phyloP scores from a whole-genome alignment of 30 jellyfish, hydroid and myxozoan species.

The Catostylus mosaicus region DNA sequence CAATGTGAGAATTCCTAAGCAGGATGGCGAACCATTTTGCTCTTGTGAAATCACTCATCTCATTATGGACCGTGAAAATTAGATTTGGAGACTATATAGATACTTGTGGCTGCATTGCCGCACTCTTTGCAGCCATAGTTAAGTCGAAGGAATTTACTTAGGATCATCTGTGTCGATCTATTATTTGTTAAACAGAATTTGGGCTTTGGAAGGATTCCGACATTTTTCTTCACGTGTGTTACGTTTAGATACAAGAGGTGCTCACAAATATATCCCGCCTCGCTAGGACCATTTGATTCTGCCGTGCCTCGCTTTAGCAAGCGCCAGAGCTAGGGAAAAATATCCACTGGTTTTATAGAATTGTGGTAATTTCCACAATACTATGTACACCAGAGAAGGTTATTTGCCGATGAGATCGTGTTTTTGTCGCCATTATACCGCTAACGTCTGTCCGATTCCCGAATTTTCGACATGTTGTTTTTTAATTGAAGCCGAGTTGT shows the following conservation, averaged over 20 bases:
- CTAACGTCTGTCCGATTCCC: background rate
- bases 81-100: slow-evolving; percentile 35
- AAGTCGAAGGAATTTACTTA: slow-evolving; percentile 47
- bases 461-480: no score
- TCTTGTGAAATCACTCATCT: background rate
- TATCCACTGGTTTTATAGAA: background rate
- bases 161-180: slow-evolving; percentile 47
- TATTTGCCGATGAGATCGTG: background rate
- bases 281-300: background rate
- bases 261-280: slow-evolving; percentile 4
- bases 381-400: background rate
- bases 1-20: background rate
- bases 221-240: slow-evolving; percentile 1
- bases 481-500: no score
- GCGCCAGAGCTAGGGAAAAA: background rate
- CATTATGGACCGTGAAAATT: slow-evolving; percentile 18
- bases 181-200: slow-evolving; percentile 46
- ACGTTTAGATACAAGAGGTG: background rate
- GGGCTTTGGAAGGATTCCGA: slow-evolving; percentile 52
- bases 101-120: slow-evolving; percentile 50
- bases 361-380: background rate
- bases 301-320: slow-evolving; percentile 2
- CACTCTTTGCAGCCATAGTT: slow-evolving; percentile 43
- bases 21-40: background rate
- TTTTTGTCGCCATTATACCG: background rate